Evolutionary conservation across 2,797 vertebrate genomes (phyloP), one percentile per base, ranked within the genome.

Genomic region (Betta splendens): DNA sequence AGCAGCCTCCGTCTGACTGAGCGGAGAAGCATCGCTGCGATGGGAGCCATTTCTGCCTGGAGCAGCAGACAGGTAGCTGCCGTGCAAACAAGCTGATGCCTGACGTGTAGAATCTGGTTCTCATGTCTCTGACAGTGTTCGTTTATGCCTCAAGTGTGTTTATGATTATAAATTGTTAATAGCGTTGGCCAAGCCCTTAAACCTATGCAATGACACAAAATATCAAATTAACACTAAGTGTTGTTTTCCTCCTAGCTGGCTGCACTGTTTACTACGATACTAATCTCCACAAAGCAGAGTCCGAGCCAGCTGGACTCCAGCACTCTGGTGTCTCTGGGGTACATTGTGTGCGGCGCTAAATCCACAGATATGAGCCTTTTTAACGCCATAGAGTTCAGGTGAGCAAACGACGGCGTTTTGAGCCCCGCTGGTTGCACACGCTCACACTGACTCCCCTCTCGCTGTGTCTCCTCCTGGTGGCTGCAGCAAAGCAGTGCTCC

Each of bases 381-480:
- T 21, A 92, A 92, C 38, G 80, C 90, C 2, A 69, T 91, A 13
- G 91, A 93, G 81, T 92, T 94, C 73, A 90, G 92, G 93, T 93
- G 72, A 81, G 79, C 42, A 25, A 29, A 40, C 15, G 1, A 48
- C 12, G n/a, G 47, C 16, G 36, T 16, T 52, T 29, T 8, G 20
- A 22, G 17, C 7, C 9, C 33, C 23, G 12, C 29, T 13, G 28
- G 4, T 21, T 53, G 20, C n/a, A n/a, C n/a, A 51, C 4, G 1
- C 11, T 25, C 39, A 1, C 28, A 31, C 39, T 42, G 0, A 9
- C 15, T 43, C 7, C 47, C 44, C 1, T n/a, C 18, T 11, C 47
- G 7, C 50, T 72, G n/a, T 82, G 69, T 76, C 75, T 75, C 78
- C 68, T 55, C 52, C 78, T 76, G 53, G 38, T 75, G 82, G 68